A percentile compares a stretch with the other conserved stretches of the same genome.
Conservation (phyloP, 2,888 invertebrate genomes). For the Trachelus iudaicus region DNA sequence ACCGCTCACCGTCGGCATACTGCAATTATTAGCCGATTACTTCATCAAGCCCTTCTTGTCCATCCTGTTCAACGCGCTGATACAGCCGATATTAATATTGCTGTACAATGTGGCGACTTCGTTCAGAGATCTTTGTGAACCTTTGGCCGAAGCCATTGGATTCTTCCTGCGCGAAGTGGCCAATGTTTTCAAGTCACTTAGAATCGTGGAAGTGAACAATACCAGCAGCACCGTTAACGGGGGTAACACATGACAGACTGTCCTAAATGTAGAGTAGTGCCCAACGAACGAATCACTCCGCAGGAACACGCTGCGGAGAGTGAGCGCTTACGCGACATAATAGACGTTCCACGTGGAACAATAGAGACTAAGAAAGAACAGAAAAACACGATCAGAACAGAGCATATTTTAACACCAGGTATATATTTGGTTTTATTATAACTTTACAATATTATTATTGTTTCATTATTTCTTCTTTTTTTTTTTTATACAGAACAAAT, state of each 20-base stretch:
- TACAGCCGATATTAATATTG: conserved; percentile 77
- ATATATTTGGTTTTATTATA: conserved; percentile 62
- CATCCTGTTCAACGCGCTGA: conserved; percentile 72
- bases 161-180: conserved; percentile 68
- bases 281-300: neutral
- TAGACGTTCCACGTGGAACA: neutral
- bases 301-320: neutral
- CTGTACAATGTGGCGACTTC: conserved; percentile 73
- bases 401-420: conserved; percentile 58
- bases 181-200: conserved; percentile 63
- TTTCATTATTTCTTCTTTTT: conserved; percentile 37
- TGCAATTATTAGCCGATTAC: conserved; percentile 76
- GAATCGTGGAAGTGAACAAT: conserved; percentile 66
- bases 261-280: neutral
- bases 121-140: conserved; percentile 72
- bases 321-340: neutral
- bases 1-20: conserved; percentile 71
- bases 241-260: neutral
- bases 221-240: conserved; percentile 1
- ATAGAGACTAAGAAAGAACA: neutral
- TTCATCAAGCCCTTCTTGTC: conserved; percentile 75
- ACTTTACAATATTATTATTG: conserved; percentile 63
- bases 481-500: conserved; percentile 59
- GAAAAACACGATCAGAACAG: neutral
- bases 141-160: conserved; percentile 70